Base-by-base conservation (phyloP, 2,888 invertebrate genomes). In the Conomelus anceps region DNA sequence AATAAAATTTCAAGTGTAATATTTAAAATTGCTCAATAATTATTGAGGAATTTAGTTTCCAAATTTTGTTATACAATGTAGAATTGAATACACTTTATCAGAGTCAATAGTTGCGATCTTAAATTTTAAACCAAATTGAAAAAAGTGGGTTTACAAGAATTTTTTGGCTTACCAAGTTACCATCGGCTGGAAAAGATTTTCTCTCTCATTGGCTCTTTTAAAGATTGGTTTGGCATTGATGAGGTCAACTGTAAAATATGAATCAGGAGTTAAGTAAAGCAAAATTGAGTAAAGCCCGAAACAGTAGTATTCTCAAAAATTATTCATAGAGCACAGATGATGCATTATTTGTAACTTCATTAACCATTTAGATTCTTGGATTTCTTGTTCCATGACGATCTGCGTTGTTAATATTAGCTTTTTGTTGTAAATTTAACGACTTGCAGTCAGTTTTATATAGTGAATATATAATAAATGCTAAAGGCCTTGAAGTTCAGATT, bases 201-300 rank as follows among this genome's bases (percentile, higher is more conserved):
- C 90, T 85, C 89, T 87, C 29, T 91, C 91, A 88, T 90, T 89
- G 34, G 89, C 87, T 84, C 90, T 90, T 20, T 96, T 95, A 9
- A 94, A 91, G 86, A 93, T 93, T 89, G 96, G 95, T 93, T 95
- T 95, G 7, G 96, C 96, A 89, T 95, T 95, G 22, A 95, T 94
- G 22, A 97, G 94, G 93, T 97, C 96, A 84, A 97, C 96, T 95
- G 94, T 92, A 93, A 93, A 84, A 22, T 23, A 87, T 88, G 88
- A 84, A n/a, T n/a, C n/a, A n/a, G n/a, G n/a, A n/a, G n/a, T n/a
- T n/a, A n/a, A n/a, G n/a, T n/a, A n/a, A n/a, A n/a, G n/a, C n/a
- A n/a, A 84, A 24, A 23, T 34, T 34, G 13, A 34, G 9, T 34
- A 9, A 13, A 34, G 34, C 17, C 17, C 17, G 34, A 6, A 89